phyloP scores from a whole-genome alignment of 1,140 invertebrate genomes.

The Macrocentrus cingulum region DNA sequence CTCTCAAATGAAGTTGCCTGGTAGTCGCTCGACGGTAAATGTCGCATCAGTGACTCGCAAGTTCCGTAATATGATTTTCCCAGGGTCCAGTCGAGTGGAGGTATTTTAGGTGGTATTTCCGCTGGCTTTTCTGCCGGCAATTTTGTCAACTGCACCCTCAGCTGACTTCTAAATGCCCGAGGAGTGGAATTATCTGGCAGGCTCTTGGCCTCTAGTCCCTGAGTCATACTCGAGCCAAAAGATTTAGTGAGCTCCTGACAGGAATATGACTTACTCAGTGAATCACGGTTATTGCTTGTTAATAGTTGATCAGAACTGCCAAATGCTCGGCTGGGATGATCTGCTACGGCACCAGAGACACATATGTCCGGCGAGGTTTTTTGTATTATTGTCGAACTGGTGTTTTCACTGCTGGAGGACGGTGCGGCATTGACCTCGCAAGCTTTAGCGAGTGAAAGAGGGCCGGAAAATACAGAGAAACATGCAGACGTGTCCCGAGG shows the following conservation, averaged over 20 bases:
- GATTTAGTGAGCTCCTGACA: constrained; percentile 20
- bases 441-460: constrained; percentile 2
- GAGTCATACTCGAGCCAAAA: constrained; percentile 9
- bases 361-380: constrained; percentile 25
- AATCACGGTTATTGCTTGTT: constrained; percentile 6
- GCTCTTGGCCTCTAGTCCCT: constrained; percentile 14
- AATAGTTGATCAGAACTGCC: constrained; percentile 15
- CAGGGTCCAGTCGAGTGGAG: constrained; percentile 18
- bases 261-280: constrained; percentile 17
- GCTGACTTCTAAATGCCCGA: constrained; percentile 18
- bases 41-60: constrained; percentile 13
- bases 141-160: constrained; percentile 19
- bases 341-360: constrained; percentile 4
- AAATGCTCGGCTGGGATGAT: neutral
- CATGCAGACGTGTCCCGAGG: constrained; percentile 15
- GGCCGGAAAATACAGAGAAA: constrained; percentile 7
- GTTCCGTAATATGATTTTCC: constrained; percentile 3
- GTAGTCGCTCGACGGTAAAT: constrained; percentile 33
- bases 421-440: constrained; percentile 19
- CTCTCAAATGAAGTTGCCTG: constrained; percentile 54
- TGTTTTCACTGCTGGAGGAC: constrained; percentile 41
- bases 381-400: constrained; percentile 39
- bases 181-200: constrained; percentile 21
- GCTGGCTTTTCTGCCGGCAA: constrained; percentile 5
- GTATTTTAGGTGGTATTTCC: constrained; percentile 13